Conservation (phyloP, 2,797 vertebrate species). For the Falco naumanni region DNA sequence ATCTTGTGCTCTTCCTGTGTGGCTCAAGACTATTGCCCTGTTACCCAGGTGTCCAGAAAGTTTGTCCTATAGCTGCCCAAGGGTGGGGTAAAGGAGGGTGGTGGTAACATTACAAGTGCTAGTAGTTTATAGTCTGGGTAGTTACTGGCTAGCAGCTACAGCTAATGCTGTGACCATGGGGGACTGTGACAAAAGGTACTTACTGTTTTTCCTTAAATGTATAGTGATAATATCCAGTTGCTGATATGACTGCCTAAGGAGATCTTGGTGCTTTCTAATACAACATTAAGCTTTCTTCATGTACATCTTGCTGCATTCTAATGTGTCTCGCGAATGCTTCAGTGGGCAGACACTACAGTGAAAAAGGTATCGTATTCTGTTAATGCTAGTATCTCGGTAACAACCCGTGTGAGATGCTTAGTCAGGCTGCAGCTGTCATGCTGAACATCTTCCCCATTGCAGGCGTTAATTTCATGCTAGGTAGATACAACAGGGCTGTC, state of each 20-base stretch:
- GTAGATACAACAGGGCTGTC: background rate
- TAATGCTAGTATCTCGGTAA: background rate
- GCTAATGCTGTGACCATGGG: background rate
- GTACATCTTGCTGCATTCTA: conserved; percentile 21
- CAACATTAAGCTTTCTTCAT: background rate
- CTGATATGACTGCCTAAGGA: conserved; percentile 46
- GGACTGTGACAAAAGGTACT: background rate
- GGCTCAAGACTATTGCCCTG: background rate
- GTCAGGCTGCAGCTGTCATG: background rate
- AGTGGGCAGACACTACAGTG: background rate
- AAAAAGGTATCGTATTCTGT: background rate
- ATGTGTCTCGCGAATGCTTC: conserved; percentile 8
- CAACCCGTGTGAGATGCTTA: background rate
- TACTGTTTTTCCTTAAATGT: background rate
- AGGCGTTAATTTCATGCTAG: background rate
- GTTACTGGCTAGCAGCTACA: background rate
- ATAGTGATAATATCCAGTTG: background rate
- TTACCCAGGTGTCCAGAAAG: background rate
- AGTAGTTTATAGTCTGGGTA: background rate
- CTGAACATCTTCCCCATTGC: background rate
- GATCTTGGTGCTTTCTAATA: background rate
- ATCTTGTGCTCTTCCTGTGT: background rate
- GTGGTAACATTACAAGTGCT: background rate
- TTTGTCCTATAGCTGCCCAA: background rate
- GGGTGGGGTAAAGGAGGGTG: background rate